Evolutionary conservation across 64 coral and sea anemone genomes (phyloP), one percentile per base, ranked within the genome.

Genomic region (Anthopleura sola): DNA sequence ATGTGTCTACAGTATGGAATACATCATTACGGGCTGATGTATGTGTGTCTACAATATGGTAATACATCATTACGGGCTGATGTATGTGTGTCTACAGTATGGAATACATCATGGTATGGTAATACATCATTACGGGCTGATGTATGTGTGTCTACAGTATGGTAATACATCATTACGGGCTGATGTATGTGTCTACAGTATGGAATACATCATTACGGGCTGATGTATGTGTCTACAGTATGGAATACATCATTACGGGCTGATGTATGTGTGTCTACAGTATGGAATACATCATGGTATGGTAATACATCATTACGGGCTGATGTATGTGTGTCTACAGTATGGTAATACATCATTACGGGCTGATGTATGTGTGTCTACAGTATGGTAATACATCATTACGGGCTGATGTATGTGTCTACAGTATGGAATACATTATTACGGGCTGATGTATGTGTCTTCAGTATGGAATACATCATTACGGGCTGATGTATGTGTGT

Each of bases 191-290:
- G 58, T 62, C 58, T 62, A n/a, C 18, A 24, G 2, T 62, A 7
- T 5, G 1, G 2, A 62, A 62, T 62, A 62, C 58, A n/a, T 23
- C 58, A 24, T 62, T 55, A 16, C 53, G 53, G 58, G 23, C 23
- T 62, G 18, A 10, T 21, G 2, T 21, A 24, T 10, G 23, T n/a
- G 58, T 62, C 58, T 62, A n/a, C 18, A 24, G 18, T 62, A 62
- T 62, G 58, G 58, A 64, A 64, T 64, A 64, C 60, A 64, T 64
- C 60, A 64, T 64, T 64, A 23, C 60, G 60, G 60, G 20, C 5
- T n/a, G 60, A 64, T 64, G 60, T 64, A 64, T 64, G 60, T 64
- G 60, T 62, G 58, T 62, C 58, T 62, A 62, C 58, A 62, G 58
- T n/a, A 62, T 62, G 21, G 58, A 62, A 62, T 62, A 20, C 23